A percentile compares a stretch with the other conserved stretches of the same genome.
These are phyloP conservation scores for Ageneiosus marmoratus DNA, from an alignment of 2,113 vertebrate species.

Conservation along the genomic window DNA sequence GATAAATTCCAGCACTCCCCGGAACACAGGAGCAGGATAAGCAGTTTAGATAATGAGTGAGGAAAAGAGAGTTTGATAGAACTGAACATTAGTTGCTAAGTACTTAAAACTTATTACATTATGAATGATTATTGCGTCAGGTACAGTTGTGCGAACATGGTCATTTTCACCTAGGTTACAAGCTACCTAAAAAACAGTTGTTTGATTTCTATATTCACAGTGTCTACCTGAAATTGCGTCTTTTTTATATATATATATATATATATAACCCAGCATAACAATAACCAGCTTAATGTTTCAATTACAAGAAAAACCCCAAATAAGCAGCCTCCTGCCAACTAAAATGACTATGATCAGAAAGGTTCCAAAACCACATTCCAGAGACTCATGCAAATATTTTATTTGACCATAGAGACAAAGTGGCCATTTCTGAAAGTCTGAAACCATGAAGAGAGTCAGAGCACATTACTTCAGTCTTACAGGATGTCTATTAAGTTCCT, in stretches of 20 bases:
- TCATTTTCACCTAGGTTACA: background rate
- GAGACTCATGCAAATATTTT: background rate
- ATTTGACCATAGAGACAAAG: background rate
- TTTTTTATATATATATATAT: too few species aligned
- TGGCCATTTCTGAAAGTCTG: background rate
- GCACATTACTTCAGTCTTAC: background rate
- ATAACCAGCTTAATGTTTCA: background rate
- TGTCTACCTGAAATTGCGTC: too few species aligned
- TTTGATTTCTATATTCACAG: background rate
- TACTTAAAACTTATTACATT: background rate
- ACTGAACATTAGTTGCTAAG: background rate
- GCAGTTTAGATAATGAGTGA: too few species aligned
- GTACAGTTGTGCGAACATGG: background rate
- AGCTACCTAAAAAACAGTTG: background rate
- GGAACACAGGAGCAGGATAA: too few species aligned
- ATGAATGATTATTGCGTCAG: background rate
- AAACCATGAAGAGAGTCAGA: background rate
- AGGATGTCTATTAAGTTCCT: constrained; percentile 4
- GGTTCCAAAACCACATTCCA: background rate
- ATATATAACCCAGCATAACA: background rate
- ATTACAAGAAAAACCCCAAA: background rate
- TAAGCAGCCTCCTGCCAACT: background rate
- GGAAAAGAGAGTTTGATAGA: background rate
- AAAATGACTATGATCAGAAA: background rate
- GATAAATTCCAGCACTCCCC: too few species aligned